Evolutionary conservation across 1,140 invertebrate species (phyloP), one percentile per base, ranked within the genome.

Genomic region (Magallana ariakensis): DNA sequence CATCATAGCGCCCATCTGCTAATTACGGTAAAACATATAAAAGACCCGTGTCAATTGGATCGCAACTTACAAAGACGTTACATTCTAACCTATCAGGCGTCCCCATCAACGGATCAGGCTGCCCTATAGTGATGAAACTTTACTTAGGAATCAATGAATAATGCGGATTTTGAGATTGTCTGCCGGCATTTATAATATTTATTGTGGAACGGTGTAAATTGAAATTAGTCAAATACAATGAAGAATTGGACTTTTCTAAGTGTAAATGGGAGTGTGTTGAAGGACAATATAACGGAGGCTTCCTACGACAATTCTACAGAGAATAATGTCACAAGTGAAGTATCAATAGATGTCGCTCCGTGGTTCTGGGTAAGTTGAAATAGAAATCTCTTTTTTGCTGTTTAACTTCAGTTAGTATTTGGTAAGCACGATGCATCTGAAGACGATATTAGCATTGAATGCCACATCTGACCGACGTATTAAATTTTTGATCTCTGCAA

Each of bases 191-290:
- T 75, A 10, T 33, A 75, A 75, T 22, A 75, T 75, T 75, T 75
- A 75, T 26, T 26, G 66, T 8, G 13, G 33, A 75, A 26, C 66
- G 33, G 22, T 11, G 13, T 13, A 75, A 13, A 26, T 26, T 26
- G 26, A 70, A 19, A 70, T 26, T 26, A 75, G 66, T 16, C 16
- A 62, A 62, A 13, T 33, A 75, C 66, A 75, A 75, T 75, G 66
- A 75, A 10, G 19, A 75, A 75, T 19, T 75, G 19, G 66, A 75
- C 66, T 13, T 13, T 75, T 26, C 15, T 13, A 26, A 26, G 33
- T 75, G 22, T 33, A 7, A 75, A 75, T 2, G 66, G 66, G 22
- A 33, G 22, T 33, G 9, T 75, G 22, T 13, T 75, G 13, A 9
- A 75, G 33, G 66, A 75, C 10, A 75, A 10, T 19, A 26, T 75